These are phyloP conservation scores for Ectemnius continuus DNA, from an alignment of 2,888 invertebrate species.

Conservation along the genomic window DNA sequence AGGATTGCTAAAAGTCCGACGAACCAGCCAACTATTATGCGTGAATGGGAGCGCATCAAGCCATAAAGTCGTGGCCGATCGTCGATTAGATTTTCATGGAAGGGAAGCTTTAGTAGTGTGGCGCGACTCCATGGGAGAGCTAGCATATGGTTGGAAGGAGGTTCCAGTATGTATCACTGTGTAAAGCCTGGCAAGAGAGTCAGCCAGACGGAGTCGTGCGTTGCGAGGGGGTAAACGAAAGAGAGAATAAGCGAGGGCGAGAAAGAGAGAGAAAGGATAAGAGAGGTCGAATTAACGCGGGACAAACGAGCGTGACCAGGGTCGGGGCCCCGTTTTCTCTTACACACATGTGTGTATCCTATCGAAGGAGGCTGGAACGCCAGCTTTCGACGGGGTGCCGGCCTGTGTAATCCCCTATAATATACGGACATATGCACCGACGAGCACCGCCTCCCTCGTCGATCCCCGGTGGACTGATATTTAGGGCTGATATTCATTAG, in stretches of 20 bases:
- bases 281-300: conserved; percentile 68
- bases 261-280: conserved; percentile 29
- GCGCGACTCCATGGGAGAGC: conserved; percentile 52
- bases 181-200: not conserved
- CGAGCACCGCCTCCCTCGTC: conserved; percentile 56
- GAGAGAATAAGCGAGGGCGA: conserved; percentile 2
- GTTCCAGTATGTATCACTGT: conserved; percentile 39
- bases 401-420: conserved; percentile 66
- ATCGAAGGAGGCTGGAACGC: conserved; percentile 27
- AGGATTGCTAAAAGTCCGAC: too few relatives aligned
- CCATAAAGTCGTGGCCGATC: conserved; percentile 52
- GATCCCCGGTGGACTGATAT: conserved; percentile 75
- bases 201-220: not conserved
- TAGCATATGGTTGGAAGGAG: conserved; percentile 53
- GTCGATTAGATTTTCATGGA: conserved; percentile 57
- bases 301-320: conserved; percentile 77
- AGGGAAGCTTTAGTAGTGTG: conserved; percentile 28
- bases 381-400: conserved; percentile 51
- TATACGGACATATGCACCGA: conserved; percentile 74
- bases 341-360: conserved; percentile 28
- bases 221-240: conserved; percentile 9
- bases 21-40: conserved; percentile 14
- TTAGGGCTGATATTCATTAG: conserved; percentile 78
- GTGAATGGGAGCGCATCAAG: conserved; percentile 20
- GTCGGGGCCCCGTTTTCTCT: conserved; percentile 43